A percentile compares a stretch with the other conserved stretches of the same genome.
Conservation (phyloP, 2,888 invertebrate genomes). For the Itoplectis maculator region DNA sequence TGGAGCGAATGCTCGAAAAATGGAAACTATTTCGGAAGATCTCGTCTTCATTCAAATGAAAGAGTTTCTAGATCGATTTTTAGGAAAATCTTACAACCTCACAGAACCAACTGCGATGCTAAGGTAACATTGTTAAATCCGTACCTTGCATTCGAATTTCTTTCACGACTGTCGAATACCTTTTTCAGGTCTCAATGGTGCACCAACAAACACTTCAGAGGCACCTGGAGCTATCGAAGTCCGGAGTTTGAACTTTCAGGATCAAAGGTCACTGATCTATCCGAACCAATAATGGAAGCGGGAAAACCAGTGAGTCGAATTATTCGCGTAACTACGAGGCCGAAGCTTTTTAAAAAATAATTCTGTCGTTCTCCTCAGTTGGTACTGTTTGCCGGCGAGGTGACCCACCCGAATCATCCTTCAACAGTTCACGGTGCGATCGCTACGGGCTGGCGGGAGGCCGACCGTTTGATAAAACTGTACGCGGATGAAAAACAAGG, state of each 20-base stretch:
- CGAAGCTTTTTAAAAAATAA: background rate
- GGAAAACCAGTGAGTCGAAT: slow-evolving; percentile 80
- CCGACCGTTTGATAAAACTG: slow-evolving; percentile 85
- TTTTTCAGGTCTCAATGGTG: slow-evolving; percentile 89
- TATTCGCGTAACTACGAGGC: background rate
- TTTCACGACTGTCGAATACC: no score
- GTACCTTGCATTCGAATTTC: background rate
- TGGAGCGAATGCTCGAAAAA: slow-evolving; percentile 86
- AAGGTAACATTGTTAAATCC: slow-evolving; percentile 83
- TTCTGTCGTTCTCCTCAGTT: slow-evolving; percentile 81
- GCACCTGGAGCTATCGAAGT: slow-evolving; percentile 89
- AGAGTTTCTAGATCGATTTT: slow-evolving; percentile 85
- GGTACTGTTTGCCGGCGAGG: slow-evolving; percentile 89
- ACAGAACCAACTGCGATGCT: slow-evolving; percentile 85
- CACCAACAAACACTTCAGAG: slow-evolving; percentile 88
- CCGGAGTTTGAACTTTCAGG: slow-evolving; percentile 85
- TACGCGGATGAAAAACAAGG: slow-evolving; percentile 37
- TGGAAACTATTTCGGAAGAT: slow-evolving; percentile 87
- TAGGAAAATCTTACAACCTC: slow-evolving; percentile 85
- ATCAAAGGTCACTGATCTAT: slow-evolving; percentile 85
- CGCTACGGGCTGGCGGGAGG: slow-evolving; percentile 90
- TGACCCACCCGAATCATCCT: slow-evolving; percentile 87
- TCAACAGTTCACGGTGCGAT: slow-evolving; percentile 90
- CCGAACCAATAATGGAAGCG: slow-evolving; percentile 84
- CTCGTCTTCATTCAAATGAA: slow-evolving; percentile 85